Evolutionary conservation across 2,113 vertebrate genomes (phyloP).

Genomic region (Ramphastos sulfuratus): DNA sequence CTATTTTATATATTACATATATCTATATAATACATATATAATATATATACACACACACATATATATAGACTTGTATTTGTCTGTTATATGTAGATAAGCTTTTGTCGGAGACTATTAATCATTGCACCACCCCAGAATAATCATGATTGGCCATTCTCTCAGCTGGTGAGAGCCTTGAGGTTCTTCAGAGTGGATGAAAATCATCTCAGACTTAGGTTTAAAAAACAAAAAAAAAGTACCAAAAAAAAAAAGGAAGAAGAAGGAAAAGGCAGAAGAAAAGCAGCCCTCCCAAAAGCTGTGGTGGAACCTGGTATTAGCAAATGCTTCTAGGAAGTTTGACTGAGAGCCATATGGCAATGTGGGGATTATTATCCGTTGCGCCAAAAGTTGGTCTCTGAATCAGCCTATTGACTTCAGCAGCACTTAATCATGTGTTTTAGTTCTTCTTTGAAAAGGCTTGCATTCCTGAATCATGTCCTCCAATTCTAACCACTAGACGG

Average conservation of each 20-base stretch:
- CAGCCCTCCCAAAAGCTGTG: conserved; percentile 58
- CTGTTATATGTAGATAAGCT: neutral
- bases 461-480: conserved; percentile 69
- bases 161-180: neutral
- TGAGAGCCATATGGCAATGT: conserved; percentile 65
- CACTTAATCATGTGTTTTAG: conserved; percentile 64
- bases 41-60: no score
- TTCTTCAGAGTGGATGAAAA: conserved; percentile 47
- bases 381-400: conserved; percentile 65
- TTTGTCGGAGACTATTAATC: neutral
- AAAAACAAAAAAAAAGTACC: conserved; percentile 11
- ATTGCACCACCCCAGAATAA: neutral
- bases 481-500: conserved; percentile 62
- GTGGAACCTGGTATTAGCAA: conserved; percentile 47
- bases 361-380: conserved; percentile 60
- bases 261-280: neutral
- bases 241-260: neutral
- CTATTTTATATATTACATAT: neutral
- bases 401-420: conserved; percentile 68
- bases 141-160: neutral
- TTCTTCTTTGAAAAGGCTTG: conserved; percentile 62
- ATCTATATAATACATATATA: no score
- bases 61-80: neutral
- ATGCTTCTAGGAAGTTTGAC: conserved; percentile 68
- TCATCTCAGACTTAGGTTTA: conserved; percentile 7